Percentiles rank a stretch among this genome's conserved stretches.
Evolutionary conservation across 1,140 invertebrate genomes (phyloP).

Genomic region (Gonatopus flavifemur): DNA sequence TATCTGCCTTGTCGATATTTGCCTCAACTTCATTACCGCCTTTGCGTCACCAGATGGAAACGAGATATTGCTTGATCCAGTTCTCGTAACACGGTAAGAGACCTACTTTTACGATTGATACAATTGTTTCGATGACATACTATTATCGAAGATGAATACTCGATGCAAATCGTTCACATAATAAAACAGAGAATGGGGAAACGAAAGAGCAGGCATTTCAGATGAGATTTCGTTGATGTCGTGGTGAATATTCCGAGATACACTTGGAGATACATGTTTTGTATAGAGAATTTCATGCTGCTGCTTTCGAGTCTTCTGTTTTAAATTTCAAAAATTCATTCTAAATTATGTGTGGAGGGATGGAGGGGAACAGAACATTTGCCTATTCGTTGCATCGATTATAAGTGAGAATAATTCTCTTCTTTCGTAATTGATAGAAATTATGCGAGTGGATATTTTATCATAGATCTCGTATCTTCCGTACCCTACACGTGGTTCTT

Average conservation of each 20-base stretch:
- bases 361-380: background rate
- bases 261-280: background rate
- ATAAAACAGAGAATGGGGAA: too few species aligned
- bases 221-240: too few species aligned
- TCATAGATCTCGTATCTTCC: conserved; percentile 38
- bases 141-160: too few species aligned
- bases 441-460: conserved; percentile 34
- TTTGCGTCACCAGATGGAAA: conserved; percentile 25
- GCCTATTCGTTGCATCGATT: background rate
- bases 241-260: too few species aligned
- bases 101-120: too few species aligned
- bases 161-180: too few species aligned
- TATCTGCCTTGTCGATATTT: conserved; percentile 36
- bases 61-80: conserved; percentile 35
- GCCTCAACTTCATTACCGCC: conserved; percentile 43
- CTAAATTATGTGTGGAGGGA: background rate
- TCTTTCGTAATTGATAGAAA: conserved; percentile 26
- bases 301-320: background rate
- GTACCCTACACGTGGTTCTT: conserved; percentile 40
- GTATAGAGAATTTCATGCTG: too few species aligned
- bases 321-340: background rate
- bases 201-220: too few species aligned
- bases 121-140: too few species aligned
- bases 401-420: background rate
- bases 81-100: conserved; percentile 30